A percentile compares a stretch with the other conserved stretches of the same genome.
phyloP scores from a whole-genome alignment of 2,113 vertebrate species.

The Crotophaga sulcirostris region DNA sequence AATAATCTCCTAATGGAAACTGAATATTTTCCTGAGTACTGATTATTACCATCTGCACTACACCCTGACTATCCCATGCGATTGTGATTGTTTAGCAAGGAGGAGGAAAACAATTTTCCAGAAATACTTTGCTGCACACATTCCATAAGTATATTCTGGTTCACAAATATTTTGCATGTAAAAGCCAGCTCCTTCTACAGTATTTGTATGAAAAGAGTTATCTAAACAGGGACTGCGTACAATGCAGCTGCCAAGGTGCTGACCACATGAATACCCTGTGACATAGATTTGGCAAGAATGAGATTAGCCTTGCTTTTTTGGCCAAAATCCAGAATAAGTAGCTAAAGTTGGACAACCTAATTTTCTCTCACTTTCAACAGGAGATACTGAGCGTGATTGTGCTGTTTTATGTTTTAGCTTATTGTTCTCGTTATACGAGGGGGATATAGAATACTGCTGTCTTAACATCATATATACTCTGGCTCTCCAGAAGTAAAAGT shows the following conservation, averaged over 20 bases:
- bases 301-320: slow-evolving; percentile 9
- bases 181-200: neutral
- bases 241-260: slow-evolving; percentile 19
- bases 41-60: slow-evolving; percentile 66
- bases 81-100: slow-evolving; percentile 23
- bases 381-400: neutral
- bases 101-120: slow-evolving; percentile 51
- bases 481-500: neutral
- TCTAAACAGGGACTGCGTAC: neutral
- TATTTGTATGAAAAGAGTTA: slow-evolving; percentile 1
- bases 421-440: neutral
- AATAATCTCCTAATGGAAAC: slow-evolving; percentile 1
- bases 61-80: neutral
- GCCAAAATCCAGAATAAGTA: neutral
- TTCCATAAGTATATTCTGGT: slow-evolving; percentile 17
- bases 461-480: neutral
- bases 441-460: neutral
- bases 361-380: neutral
- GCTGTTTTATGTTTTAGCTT: neutral
- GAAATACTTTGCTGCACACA: slow-evolving; percentile 52
- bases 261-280: slow-evolving; percentile 11
- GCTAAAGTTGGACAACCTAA: neutral
- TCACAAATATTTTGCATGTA: slow-evolving; percentile 14
- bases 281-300: slow-evolving; percentile 22
- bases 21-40: slow-evolving; percentile 29